Evolutionary conservation across 37 sponge, comb jelly and placozoan genomes (phyloP).

Genomic region (Oopsacas minuta): DNA sequence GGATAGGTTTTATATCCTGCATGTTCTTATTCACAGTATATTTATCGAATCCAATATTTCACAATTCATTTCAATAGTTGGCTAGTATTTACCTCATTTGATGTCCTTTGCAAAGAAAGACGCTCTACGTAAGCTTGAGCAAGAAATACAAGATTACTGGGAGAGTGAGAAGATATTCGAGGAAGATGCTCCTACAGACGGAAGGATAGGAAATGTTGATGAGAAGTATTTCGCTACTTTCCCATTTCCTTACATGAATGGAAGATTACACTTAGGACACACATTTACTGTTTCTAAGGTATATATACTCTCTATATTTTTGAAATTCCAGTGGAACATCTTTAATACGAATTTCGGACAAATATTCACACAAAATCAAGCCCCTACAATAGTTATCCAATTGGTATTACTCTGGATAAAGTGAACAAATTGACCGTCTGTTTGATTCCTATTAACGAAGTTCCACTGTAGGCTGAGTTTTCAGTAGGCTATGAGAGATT

Average conservation of each 20-base stretch:
- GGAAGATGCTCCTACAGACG: conserved; percentile 56
- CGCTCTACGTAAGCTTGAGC: conserved; percentile 69
- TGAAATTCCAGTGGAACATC: background rate
- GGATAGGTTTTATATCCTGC: no score
- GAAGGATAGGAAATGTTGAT: background rate
- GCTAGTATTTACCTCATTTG: no score
- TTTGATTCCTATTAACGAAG: no score
- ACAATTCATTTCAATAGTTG: background rate
- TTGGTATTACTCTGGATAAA: no score
- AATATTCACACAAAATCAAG: no score
- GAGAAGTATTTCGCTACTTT: conserved; percentile 86
- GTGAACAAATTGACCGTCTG: no score
- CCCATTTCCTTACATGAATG: conserved; percentile 99
- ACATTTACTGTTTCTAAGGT: conserved; percentile 92
- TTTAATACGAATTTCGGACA: no score
- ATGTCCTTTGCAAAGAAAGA: conserved; percentile 72
- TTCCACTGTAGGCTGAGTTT: conserved; percentile 62
- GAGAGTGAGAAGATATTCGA: conserved; percentile 66
- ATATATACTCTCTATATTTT: background rate
- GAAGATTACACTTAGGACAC: conserved; percentile 90
- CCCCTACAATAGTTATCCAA: no score
- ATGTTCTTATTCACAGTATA: no score
- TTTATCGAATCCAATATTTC: no score
- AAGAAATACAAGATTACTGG: conserved; percentile 70
- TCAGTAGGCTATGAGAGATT: conserved; percentile 86